phyloP scores from a whole-genome alignment of 2,888 invertebrate species.

The Portevinia maculata region DNA sequence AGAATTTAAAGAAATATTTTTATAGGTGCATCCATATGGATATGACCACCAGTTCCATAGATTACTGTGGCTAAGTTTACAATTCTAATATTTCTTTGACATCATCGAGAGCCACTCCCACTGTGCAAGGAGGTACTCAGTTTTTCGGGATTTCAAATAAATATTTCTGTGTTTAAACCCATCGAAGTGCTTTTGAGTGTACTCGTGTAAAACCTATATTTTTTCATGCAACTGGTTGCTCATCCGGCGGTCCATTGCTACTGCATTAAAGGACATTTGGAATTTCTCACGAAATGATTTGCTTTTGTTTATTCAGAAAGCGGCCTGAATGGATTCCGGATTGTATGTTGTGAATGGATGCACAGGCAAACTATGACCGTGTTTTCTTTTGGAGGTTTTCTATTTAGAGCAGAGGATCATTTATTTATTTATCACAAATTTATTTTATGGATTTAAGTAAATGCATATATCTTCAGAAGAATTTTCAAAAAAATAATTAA shows the following conservation, averaged over 20 bases:
- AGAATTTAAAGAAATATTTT: conserved; percentile 24
- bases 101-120: conserved; percentile 4
- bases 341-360: conserved; percentile 32
- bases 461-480: background rate
- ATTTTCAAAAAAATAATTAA: conserved; percentile 20
- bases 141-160: background rate
- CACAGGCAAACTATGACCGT: background rate
- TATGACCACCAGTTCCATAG: background rate
- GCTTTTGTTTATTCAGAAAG: conserved; percentile 23
- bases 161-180: background rate
- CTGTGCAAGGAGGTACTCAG: background rate
- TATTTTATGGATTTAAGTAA: conserved; percentile 29
- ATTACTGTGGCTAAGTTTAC: background rate
- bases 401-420: conserved; percentile 10
- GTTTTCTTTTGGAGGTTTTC: conserved; percentile 4
- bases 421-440: background rate
- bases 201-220: conserved; percentile 27
- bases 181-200: conserved; percentile 11
- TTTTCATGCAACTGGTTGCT: conserved; percentile 18
- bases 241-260: conserved; percentile 5
- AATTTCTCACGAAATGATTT: conserved; percentile 3
- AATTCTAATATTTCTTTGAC: too few relatives aligned
- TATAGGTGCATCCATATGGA: conserved; percentile 15
- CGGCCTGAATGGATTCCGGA: conserved; percentile 7
- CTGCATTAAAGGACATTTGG: conserved; percentile 10